Base-by-base conservation (phyloP, 1,140 invertebrate species). In the Lysiphlebus fabarum region DNA sequence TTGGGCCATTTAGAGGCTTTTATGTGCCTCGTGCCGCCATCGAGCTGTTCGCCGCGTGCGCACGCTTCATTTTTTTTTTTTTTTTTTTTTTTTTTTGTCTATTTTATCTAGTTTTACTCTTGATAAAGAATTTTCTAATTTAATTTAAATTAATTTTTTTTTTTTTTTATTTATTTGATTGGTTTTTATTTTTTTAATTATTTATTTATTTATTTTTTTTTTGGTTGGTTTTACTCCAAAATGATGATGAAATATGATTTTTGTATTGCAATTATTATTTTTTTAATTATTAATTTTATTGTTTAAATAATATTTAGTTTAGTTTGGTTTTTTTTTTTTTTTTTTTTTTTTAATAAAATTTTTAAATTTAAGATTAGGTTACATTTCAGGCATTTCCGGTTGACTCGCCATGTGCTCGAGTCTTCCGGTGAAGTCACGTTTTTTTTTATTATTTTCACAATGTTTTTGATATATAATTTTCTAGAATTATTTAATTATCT, bases 321-420 rank as follows among this genome's bases (percentile, higher is more conserved):
- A 33, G 36, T 37, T 36, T 36, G 0, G 6, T 7, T 36, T 36
- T 37, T 6, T 6, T 6, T 12, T 48, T 33, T 48, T 2, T 17
- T 56, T 8, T 38, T 43, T 2, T 1, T 10, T 10, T n/a, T n/a
- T n/a, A n/a, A n/a, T n/a, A n/a, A 6, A 12, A 7, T 7, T 14
- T 6, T 6, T 9, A 53, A 8, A 6, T 41, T 12, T n/a, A 11
- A 49, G 42, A 59, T 53, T 47, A 53, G 42, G 36, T 53, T 53
- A 53, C 44, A 41, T 55, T 41, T 45, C 33, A 36, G 41, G 12
- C 33, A 37, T n/a, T 49, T 42, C 53, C 42, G 10, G 17, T 42
- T 42, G 34, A 9, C 26, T 50, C 57, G 53, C 59, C 59, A 62
- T 62, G 63, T 62, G 63, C 63, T 62, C 54, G 47, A 9, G 9